Evolutionary conservation across 1,140 invertebrate species (phyloP), one percentile per base, ranked within the genome.

Genomic region (Euglossa dilemma): DNA sequence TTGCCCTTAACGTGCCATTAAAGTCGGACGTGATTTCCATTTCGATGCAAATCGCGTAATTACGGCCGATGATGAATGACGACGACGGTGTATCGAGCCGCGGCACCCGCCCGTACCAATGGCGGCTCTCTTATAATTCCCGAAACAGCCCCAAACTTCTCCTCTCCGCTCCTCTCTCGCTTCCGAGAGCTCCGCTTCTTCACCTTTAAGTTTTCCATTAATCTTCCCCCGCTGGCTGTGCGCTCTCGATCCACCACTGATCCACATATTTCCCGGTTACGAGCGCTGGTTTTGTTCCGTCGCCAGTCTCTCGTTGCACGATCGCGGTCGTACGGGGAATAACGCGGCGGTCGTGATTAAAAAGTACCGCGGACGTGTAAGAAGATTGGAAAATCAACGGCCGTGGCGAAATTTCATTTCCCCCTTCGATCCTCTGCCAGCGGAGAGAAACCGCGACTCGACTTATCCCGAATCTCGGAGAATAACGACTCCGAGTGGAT

Each of bases 41-140:
- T 82, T 82, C 80, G 80, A 82, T 82, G 80, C 71, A 82, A 82
- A 82, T 82, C 80, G 63, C 45, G 80, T 82, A 82, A 82, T 82
- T 82, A 82, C 72, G 56, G 23, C 50, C 52, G 72, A 82, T 82
- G 80, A 82, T 82, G 80, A 82, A 82, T 82, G 80, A 82, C 80
- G 61, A 75, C 52, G 80, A 67, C 43, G 50, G 20, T 59, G 52
- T 20, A 56, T 54, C 52, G 61, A 59, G 64, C 50, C 50, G 16
- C 16, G 70, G 20, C 56, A 23, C 23, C 43, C 25, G 45, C 36
- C 45, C 12, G 4, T n/a, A 12, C 23, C 56, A 63, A 36, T 20
- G 18, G 16, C 20, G 12, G 12, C 3, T 25, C 52, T 47, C 28
- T 63, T 63, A 70, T 50, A 36, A 80, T 66, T 66, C 73, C n/a